phyloP scores from a whole-genome alignment of 2,888 invertebrate genomes.

The Hirudinaria manillensis region DNA sequence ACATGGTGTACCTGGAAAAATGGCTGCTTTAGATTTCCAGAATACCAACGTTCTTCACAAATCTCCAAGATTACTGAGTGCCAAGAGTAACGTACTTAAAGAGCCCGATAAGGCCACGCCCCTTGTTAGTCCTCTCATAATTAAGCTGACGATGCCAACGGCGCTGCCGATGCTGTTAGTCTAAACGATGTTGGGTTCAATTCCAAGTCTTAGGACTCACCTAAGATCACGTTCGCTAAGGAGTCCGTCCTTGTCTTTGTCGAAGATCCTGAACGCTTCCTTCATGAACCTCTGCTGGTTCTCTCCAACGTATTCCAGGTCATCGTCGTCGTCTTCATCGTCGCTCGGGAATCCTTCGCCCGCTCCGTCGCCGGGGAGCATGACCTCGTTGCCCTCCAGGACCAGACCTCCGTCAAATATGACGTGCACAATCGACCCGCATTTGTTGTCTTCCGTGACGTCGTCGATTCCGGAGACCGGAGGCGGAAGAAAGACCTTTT shows the following conservation, averaged over 20 bases:
- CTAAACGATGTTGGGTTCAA: too few relatives aligned
- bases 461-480: conserved; percentile 12
- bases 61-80: too few relatives aligned
- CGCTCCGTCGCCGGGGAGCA: neutral
- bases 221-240: conserved; percentile 16
- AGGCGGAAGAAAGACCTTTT: conserved; percentile 21
- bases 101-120: too few relatives aligned
- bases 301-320: conserved; percentile 21
- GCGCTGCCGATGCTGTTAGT: too few relatives aligned
- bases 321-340: conserved; percentile 23
- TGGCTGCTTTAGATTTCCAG: too few relatives aligned
- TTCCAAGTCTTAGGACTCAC: neutral
- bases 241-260: conserved; percentile 27
- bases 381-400: neutral
- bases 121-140: too few relatives aligned
- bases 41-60: too few relatives aligned
- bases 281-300: conserved; percentile 26
- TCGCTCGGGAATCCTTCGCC: neutral
- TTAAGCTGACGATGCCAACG: too few relatives aligned
- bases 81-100: too few relatives aligned
- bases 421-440: neutral
- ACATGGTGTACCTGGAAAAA: conserved; percentile 16
- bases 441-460: neutral
- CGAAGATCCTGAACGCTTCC: conserved; percentile 27
- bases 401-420: neutral